phyloP scores from a whole-genome alignment of 2,888 invertebrate genomes.

The Calameuta filiformis region DNA sequence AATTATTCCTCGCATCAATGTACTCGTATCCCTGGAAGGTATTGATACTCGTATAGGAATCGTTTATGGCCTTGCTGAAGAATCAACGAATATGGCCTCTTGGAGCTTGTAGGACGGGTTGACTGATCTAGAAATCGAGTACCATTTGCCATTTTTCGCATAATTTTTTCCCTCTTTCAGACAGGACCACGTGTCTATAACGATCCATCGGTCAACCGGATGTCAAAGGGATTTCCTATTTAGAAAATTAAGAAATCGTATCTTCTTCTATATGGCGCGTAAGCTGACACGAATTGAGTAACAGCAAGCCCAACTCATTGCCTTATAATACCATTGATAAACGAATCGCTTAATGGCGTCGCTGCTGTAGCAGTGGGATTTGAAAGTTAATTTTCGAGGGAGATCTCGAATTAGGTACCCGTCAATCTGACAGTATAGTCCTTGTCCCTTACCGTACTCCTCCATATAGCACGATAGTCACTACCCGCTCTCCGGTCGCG shows the following conservation, averaged over 20 bases:
- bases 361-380: constrained; percentile 38
- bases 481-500: constrained; percentile 39
- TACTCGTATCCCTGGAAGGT: background rate
- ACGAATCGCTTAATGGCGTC: constrained; percentile 43
- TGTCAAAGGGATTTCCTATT: constrained; percentile 3
- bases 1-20: background rate
- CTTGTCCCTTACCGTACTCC: constrained; percentile 9
- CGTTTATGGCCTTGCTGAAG: background rate
- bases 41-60: background rate
- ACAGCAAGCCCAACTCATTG: constrained; percentile 15
- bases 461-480: constrained; percentile 14
- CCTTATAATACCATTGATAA: constrained; percentile 23
- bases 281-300: background rate
- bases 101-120: background rate
- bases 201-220: background rate
- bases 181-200: background rate
- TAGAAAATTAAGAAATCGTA: background rate
- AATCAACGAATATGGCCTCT: background rate
- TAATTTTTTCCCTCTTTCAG: background rate
- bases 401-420: constrained; percentile 30
- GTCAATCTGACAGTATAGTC: constrained; percentile 45
- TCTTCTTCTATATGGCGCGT: background rate
- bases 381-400: constrained; percentile 52
- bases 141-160: background rate
- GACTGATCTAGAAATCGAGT: background rate